These are phyloP conservation scores for Drosophila rufa DNA, from an alignment of 1,140 invertebrate genomes.

Conservation along the genomic window DNA sequence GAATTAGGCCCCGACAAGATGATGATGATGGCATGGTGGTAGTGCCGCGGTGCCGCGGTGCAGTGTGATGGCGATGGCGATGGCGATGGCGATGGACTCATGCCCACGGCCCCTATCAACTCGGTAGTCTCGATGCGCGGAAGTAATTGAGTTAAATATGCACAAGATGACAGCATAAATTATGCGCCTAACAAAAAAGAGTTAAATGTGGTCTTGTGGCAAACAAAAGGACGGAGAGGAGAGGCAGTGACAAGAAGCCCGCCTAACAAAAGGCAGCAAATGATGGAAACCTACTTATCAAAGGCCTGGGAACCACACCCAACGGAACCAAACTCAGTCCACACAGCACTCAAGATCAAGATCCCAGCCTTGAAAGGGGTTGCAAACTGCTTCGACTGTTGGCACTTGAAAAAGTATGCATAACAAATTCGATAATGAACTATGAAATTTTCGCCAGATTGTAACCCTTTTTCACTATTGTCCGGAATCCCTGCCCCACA, in stretches of 20 bases:
- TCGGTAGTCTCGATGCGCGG: slow-evolving; percentile 69
- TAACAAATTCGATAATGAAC: slow-evolving; percentile 82
- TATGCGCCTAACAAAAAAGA: slow-evolving; percentile 70
- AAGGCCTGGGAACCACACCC: slow-evolving; percentile 57
- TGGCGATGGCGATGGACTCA: not conserved
- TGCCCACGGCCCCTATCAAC: slow-evolving; percentile 66
- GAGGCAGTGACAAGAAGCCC: slow-evolving; percentile 46
- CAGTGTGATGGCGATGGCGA: slow-evolving; percentile 12
- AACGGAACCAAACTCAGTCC: slow-evolving; percentile 1
- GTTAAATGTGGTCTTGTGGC: slow-evolving; percentile 79
- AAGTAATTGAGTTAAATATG: slow-evolving; percentile 84
- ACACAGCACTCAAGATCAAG: slow-evolving; percentile 22
- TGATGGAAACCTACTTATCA: slow-evolving; percentile 66
- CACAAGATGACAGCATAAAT: slow-evolving; percentile 83
- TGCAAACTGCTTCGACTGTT: slow-evolving; percentile 32
- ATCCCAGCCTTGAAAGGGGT: slow-evolving; percentile 36
- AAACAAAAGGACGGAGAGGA: slow-evolving; percentile 44
- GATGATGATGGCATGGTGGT: slow-evolving; percentile 55
- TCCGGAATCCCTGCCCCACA: slow-evolving; percentile 32
- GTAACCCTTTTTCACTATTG: slow-evolving; percentile 34
- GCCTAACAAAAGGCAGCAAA: slow-evolving; percentile 62
- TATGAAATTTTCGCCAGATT: slow-evolving; percentile 70
- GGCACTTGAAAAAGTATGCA: slow-evolving; percentile 66
- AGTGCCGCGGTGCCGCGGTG: slow-evolving; percentile 1
- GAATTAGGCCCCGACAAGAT: slow-evolving; percentile 74